phyloP scores from a whole-genome alignment of 2,797 vertebrate genomes.

The Myripristis jacobus region DNA sequence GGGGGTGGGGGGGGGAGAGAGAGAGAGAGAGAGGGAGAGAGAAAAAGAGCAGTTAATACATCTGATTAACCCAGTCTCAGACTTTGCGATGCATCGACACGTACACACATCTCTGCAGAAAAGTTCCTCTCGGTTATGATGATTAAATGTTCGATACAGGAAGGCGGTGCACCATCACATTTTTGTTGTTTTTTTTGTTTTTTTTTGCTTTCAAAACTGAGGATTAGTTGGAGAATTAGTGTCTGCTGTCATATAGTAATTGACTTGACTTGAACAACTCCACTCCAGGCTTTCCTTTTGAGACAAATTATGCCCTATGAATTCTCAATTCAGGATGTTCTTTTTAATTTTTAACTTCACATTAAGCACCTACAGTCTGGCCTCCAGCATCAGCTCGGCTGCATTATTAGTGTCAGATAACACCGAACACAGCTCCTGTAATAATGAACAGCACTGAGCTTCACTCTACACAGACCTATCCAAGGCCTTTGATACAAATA shows the following conservation, averaged over 20 bases:
- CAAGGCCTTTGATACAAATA: neutral
- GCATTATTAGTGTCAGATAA: neutral
- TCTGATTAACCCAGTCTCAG: slow-evolving; percentile 41
- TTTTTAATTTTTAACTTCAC: slow-evolving; percentile 1
- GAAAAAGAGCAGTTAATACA: slow-evolving; percentile 68
- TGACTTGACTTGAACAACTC: neutral
- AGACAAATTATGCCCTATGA: neutral
- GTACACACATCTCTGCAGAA: slow-evolving; percentile 3
- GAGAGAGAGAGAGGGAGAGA: slow-evolving; percentile 43
- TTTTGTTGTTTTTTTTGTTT: too few species aligned
- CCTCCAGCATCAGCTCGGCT: neutral
- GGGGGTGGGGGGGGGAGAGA: slow-evolving; percentile 7
- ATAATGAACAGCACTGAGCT: neutral
- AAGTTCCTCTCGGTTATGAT: neutral
- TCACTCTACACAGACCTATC: neutral
- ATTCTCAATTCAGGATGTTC: neutral
- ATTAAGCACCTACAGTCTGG: neutral
- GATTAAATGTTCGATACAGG: slow-evolving; percentile 13
- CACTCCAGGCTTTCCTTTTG: neutral
- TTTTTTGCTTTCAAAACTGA: neutral
- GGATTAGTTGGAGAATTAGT: neutral
- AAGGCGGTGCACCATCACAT: neutral
- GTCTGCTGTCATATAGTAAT: slow-evolving; percentile 5
- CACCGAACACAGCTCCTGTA: neutral
- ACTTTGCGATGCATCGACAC: slow-evolving; percentile 25